Evolutionary conservation across 2,113 vertebrate species (phyloP).

Genomic region (Morone saxatilis): DNA sequence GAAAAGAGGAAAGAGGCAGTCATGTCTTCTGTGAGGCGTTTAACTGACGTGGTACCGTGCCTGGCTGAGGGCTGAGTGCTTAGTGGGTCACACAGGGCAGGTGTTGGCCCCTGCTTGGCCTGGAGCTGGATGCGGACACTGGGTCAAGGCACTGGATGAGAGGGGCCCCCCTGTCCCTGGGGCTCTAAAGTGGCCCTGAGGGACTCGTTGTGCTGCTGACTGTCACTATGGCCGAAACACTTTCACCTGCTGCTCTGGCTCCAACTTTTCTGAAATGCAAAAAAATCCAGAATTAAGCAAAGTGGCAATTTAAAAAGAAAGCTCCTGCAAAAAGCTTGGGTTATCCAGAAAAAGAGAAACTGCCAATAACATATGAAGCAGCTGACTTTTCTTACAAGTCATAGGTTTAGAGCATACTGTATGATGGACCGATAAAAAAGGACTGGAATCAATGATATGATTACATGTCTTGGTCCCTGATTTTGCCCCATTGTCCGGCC

Average conservation of each 20-base stretch:
- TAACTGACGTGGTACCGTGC: conserved; percentile 48
- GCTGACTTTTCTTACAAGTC: background rate
- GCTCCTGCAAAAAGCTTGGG: background rate
- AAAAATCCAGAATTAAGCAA: background rate
- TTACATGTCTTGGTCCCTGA: conserved; percentile 58
- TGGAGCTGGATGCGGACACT: conserved; percentile 85
- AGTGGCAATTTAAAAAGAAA: background rate
- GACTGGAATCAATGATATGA: conserved; percentile 58
- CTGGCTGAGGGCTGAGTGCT: conserved; percentile 74
- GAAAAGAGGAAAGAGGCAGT: conserved; percentile 22
- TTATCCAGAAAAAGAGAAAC: conserved; percentile 17
- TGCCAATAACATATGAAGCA: background rate
- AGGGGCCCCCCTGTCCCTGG: conserved; percentile 84
- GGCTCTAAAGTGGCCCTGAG: conserved; percentile 75
- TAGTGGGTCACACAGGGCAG: conserved; percentile 72
- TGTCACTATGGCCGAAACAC: conserved; percentile 84
- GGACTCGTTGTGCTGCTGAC: conserved; percentile 75
- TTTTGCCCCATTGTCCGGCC: conserved; percentile 51
- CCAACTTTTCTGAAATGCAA: conserved; percentile 74
- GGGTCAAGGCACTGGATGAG: conserved; percentile 97
- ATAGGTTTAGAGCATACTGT: background rate
- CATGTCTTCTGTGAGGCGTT: conserved; percentile 25
- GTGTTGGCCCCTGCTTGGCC: conserved; percentile 81
- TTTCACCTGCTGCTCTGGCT: conserved; percentile 87
- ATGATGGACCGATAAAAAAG: conserved; percentile 27